Base-by-base conservation (phyloP, 1,140 invertebrate genomes). In the Pollicipes pollicipes region DNA sequence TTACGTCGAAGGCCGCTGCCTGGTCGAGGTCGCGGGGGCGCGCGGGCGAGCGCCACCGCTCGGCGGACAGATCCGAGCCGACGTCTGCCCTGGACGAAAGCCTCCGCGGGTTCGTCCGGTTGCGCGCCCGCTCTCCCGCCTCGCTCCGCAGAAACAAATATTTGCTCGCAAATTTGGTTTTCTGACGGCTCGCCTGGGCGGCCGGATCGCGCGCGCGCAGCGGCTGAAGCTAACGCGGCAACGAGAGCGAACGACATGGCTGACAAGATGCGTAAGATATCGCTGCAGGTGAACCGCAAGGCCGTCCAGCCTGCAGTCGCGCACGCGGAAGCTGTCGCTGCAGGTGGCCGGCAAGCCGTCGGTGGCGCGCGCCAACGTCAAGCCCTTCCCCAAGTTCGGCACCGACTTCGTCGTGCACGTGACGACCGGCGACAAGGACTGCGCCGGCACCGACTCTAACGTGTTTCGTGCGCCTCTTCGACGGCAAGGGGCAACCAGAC, bases 371-470 rank as follows among this genome's bases (percentile, higher is more conserved):
- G 45, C 13, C 67, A n/a, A n/a, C n/a, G 21, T 21, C 45, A 58
- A 58, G 45, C 45, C 45, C 45, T 58, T 58, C 45, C 45, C 45
- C 45, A 58, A 58, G 45, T 21, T 58, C 45, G 45, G 45, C 45
- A 58, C 45, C 68, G 70, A 74, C 66, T 67, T 74, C 27, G 68
- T 70, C 27, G 72, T 80, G 30, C 76, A 74, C 31, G 79, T 81
- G 13, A 76, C 75, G 30, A 80, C 79, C 0, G 79, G 79, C 0
- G 79, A 81, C 72, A 71, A 75, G 4, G 73, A 75, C 24, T 75
- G 77, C n/a, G 76, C 78, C 26, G 78, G 77, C 13, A 80, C 78
- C 0, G 78, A 80, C 70, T 77, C 78, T 64, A 78, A 80, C 67
- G 76, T 80, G 0, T n/a, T 75, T 72, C 68, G 35, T 75, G 32